phyloP scores from a whole-genome alignment of 2,113 vertebrate genomes.

The Corapipo altera region DNA sequence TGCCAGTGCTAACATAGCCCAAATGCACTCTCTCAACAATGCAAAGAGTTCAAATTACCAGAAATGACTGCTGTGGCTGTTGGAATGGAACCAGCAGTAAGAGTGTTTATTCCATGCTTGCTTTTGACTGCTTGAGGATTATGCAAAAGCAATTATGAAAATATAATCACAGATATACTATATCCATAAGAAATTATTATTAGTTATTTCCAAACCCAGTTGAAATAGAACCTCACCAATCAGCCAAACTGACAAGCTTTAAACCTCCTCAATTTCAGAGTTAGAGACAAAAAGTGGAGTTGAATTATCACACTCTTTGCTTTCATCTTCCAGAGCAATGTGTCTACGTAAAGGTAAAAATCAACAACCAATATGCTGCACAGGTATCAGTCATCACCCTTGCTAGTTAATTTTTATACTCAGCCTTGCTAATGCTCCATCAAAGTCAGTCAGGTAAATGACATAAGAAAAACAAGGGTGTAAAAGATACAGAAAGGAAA shows the following conservation, averaged over 20 bases:
- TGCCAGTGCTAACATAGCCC: neutral
- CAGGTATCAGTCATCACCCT: neutral
- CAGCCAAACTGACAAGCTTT: neutral
- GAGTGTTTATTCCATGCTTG: rapidly evolving
- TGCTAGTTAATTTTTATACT: neutral
- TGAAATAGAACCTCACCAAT: neutral
- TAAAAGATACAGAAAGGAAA: neutral
- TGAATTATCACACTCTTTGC: neutral
- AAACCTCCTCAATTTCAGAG: neutral
- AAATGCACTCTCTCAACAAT: neutral
- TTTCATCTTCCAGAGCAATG: neutral
- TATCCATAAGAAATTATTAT: neutral
- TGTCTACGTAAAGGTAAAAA: neutral
- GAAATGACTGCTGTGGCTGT: neutral
- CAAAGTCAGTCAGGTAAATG: neutral
- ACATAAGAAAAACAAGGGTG: neutral
- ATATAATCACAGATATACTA: neutral
- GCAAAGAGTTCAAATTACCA: neutral
- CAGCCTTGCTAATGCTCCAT: neutral
- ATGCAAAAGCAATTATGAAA: neutral
- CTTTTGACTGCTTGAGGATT: neutral
- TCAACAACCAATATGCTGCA: neutral
- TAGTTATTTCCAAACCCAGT: neutral
- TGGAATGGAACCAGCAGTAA: neutral
- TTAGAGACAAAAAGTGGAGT: neutral